Evolutionary conservation across 37 sponge, comb jelly and placozoan species (phyloP), one percentile per base, ranked within the genome.

Genomic region (Agelas oroides): DNA sequence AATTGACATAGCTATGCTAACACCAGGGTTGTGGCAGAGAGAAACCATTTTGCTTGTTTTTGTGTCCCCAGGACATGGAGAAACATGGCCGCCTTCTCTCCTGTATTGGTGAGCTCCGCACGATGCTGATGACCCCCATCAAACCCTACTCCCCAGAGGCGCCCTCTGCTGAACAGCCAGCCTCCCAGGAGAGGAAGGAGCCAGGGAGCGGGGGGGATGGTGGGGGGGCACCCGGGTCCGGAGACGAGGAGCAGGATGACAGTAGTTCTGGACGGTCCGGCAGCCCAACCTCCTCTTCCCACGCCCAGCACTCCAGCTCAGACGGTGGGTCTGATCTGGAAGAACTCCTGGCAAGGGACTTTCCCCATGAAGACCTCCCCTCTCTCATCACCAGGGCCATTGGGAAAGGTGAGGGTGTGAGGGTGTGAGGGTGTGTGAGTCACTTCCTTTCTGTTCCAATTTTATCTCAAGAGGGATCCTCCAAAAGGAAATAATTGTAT

Each of bases 51-150:
- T n/a, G 17, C 14, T 23, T 77, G 27, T 33, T 35, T 39, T 24
- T 56, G 21, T 59, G 20, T 57, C 46, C 24, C 13, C 65, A 92
- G 92, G 89, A 88, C 53, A 83, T 89, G 59, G 89, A 81, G 75
- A 82, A 92, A 39, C 84, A 79, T 70, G 85, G 92, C 14, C 73
- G 84, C 38, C 85, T 86, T 2, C 30, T 77, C n/a, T 36, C 38
- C 20, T 86, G 79, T 67, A 86, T 95, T 28, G 30, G 58, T 23
- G 90, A 89, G 35, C 70, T 95, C 0, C 63, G 86, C 0, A 72
- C 74, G 55, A 82, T 95, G 62, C 53, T 95, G 56, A 64, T 38
- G 53, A 92, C 94, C 12, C 96, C 96, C 6, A 92, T 95, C 34
- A 92, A 80, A 36, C 87, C 94, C 1, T 83, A 81, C 55, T 15